A percentile compares a stretch with the other conserved stretches of the same genome.
Evolutionary conservation across 2,113 vertebrate species (phyloP).

Genomic region (Shinisaurus crocodilurus): DNA sequence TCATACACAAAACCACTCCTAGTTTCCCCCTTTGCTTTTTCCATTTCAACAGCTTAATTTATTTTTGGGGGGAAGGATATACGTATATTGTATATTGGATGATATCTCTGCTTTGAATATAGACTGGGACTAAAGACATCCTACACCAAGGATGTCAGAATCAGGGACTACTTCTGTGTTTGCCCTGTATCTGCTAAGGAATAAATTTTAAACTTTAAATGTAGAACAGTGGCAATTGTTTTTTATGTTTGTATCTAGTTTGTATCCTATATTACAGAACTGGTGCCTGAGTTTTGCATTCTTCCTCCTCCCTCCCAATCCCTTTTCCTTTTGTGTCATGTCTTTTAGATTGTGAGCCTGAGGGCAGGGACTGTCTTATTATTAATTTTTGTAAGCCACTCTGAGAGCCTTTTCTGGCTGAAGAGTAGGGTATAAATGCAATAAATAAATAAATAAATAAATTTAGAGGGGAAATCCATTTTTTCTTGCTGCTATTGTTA

Average conservation of each 20-base stretch:
- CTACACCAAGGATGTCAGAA: neutral
- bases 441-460: too few species aligned
- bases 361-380: too few species aligned
- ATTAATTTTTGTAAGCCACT: too few species aligned
- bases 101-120: neutral
- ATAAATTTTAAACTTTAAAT: neutral
- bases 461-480: neutral
- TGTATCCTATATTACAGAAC: neutral
- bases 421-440: too few species aligned
- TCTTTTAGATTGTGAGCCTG: too few species aligned
- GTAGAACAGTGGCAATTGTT: neutral
- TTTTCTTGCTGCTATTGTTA: neutral
- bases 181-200: neutral
- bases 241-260: too few species aligned
- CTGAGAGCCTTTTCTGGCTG: too few species aligned
- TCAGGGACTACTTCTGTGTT: neutral
- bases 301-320: too few species aligned
- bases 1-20: neutral
- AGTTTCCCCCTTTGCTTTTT: neutral
- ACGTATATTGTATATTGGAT: neutral
- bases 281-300: too few species aligned
- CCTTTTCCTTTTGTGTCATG: too few species aligned
- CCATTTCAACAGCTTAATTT: neutral
- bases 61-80: neutral
- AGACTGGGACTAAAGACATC: neutral